Base-by-base conservation (phyloP, 37 sponge, comb jelly and placozoan genomes). In the Crambe crambe region DNA sequence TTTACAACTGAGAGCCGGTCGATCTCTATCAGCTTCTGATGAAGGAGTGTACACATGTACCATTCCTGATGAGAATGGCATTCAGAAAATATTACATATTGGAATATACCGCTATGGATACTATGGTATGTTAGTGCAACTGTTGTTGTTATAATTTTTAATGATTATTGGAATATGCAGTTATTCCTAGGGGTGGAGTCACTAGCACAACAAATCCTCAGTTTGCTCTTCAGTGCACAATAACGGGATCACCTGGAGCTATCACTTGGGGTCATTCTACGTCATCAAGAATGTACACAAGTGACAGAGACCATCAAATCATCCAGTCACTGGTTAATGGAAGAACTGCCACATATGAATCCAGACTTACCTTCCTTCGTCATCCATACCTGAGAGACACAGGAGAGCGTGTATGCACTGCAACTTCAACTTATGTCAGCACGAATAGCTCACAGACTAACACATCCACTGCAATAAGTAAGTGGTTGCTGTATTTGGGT, bases 1-100 rank as follows among this genome's bases (percentile, higher is more conserved):
- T 22, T 27, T 72, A 20, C 73, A 72, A 42, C 54, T 72, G 21
- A 41, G 32, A 43, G 21, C 47, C 21, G 27, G 27, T 27, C 47
- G 27, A 21, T 72, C 73, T 23, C 29, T 72, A 17, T 29, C 54
- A 3, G 54, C 54, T 9, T 22, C 20, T 41, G 73, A 72, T 41
- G 82, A 82, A 41, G 82, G 82, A 9, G 47, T 73, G 2, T 82
- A 70, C 66, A 82, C 72, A 2, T 82, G 82, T 61, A 37, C 31
- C 36, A 82, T 82, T 60, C 63, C 72, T 41, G 73, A 82, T 73
- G 78, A 77, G 42, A 40, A 22, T 17, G 78, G 78, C 5, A 39
- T 77, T 40, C 31, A 42, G 22, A 57, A 59, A 38, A 82, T 35
- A 31, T 42, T 82, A 26, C 37, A 10, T 44, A 74, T 73, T 31